Evolutionary conservation across 2,888 invertebrate genomes (phyloP).

Genomic region (Oscheius sp.): DNA sequence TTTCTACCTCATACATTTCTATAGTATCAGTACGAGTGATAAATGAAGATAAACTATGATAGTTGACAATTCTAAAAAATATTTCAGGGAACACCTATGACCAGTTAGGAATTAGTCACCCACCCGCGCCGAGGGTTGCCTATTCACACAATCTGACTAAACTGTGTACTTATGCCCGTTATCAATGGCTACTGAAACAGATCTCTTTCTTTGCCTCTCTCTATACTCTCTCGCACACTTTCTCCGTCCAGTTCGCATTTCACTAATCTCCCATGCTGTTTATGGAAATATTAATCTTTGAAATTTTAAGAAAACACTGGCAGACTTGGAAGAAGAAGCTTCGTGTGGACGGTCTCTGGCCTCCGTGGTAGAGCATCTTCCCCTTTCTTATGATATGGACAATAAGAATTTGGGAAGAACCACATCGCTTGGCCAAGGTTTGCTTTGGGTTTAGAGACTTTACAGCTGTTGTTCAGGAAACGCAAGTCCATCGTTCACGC

Average conservation of each 20-base stretch:
- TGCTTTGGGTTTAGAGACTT: neutral
- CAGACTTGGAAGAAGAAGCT: conserved; percentile 2
- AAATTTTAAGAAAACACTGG: conserved; percentile 3
- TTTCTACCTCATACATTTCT: conserved; percentile 7
- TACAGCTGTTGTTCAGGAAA: neutral
- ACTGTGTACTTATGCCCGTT: neutral
- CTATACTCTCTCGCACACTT: neutral
- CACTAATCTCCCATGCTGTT: neutral
- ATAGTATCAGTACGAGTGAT: conserved; percentile 9
- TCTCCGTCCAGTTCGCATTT: neutral
- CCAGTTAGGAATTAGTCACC: conserved; percentile 5
- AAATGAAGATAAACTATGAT: neutral
- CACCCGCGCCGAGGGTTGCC: neutral
- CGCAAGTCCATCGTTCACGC: conserved; percentile 39
- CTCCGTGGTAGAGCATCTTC: conserved; percentile 59
- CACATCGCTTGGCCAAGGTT: conserved; percentile 35
- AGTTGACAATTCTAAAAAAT: neutral
- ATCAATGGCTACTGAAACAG: neutral
- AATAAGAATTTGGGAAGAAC: conserved; percentile 51
- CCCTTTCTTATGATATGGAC: conserved; percentile 55
- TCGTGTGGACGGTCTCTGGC: conserved; percentile 52
- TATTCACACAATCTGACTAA: conserved; percentile 5
- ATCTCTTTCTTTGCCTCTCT: neutral
- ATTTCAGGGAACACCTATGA: neutral
- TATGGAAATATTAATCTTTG: neutral